A percentile compares a stretch with the other conserved stretches of the same genome.
Evolutionary conservation across 2,888 invertebrate genomes (phyloP).

Genomic region (Dicroscelio sp.): DNA sequence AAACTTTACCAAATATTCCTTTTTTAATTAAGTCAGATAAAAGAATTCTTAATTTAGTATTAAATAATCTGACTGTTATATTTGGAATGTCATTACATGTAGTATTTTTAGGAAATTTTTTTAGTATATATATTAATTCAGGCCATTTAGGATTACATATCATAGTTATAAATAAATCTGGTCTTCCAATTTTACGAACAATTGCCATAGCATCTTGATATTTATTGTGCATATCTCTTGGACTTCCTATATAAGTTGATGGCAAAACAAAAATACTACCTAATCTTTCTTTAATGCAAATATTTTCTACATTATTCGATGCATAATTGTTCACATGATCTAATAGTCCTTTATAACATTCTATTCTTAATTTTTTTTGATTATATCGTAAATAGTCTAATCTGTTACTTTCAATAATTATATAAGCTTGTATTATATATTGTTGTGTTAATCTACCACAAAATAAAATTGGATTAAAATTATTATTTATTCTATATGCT

Average conservation of each 20-base stretch:
- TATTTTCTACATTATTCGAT: too few relatives aligned
- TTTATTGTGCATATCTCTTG: conserved; percentile 89
- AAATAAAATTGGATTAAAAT: conserved; percentile 34
- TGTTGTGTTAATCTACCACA: conserved; percentile 40
- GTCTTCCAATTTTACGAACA: conserved; percentile 89
- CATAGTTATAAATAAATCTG: conserved; percentile 90
- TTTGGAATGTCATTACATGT: neutral
- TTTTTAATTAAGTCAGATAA: neutral
- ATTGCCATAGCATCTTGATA: conserved; percentile 85
- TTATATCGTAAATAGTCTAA: conserved; percentile 24
- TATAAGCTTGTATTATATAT: conserved; percentile 46
- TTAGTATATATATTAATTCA: conserved; percentile 82
- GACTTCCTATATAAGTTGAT: conserved; percentile 84
- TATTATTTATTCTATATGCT: neutral
- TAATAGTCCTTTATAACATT: conserved; percentile 37
- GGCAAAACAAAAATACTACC: conserved; percentile 61
- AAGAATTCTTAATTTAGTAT: conserved; percentile 8
- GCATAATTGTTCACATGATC: conserved; percentile 38
- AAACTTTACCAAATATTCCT: conserved; percentile 16
- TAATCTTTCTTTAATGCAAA: conserved; percentile 18
- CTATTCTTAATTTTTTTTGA: conserved; percentile 50
- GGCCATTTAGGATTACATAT: conserved; percentile 89
- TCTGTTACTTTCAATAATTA: conserved; percentile 29
- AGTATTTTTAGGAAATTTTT: neutral
- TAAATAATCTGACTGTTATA: neutral